A percentile compares a stretch with the other conserved stretches of the same genome.
phyloP scores from a whole-genome alignment of 2,797 vertebrate genomes.

The Peromyscus eremicus region DNA sequence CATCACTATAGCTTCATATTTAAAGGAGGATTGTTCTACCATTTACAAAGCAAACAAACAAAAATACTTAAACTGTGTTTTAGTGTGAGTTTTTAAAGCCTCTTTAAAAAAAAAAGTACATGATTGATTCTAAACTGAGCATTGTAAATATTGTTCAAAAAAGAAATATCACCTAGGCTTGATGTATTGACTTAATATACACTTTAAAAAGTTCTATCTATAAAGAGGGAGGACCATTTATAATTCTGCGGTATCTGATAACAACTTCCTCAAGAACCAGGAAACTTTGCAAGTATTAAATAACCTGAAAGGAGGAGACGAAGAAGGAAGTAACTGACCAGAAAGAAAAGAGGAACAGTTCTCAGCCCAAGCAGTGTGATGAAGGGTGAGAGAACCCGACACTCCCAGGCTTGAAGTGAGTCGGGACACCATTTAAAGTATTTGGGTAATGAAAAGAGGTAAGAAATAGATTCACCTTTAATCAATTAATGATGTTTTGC shows the following conservation, averaged over 20 bases:
- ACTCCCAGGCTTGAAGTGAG: neutral
- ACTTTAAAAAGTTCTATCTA: neutral
- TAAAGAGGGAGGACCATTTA: neutral
- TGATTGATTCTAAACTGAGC: neutral
- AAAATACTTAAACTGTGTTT: neutral
- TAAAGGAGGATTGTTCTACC: neutral
- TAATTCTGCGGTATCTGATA: constrained; percentile 50
- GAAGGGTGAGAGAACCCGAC: no score
- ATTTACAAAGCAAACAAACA: neutral
- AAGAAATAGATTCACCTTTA: neutral
- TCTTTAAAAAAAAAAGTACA: neutral
- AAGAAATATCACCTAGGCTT: neutral
- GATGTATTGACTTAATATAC: neutral
- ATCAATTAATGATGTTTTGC: neutral
- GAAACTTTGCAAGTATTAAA: constrained; percentile 75
- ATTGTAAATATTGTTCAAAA: neutral
- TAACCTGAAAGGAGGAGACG: constrained; percentile 10
- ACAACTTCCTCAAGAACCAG: constrained; percentile 73
- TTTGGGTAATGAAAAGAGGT: neutral
- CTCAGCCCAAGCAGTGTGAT: neutral
- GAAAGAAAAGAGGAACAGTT: constrained; percentile 73
- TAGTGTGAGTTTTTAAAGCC: neutral
- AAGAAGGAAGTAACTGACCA: constrained; percentile 65
- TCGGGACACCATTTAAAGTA: neutral
- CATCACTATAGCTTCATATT: neutral